These are phyloP conservation scores for Tichodroma muraria DNA, from an alignment of 2,113 vertebrate genomes.

Conservation along the genomic window DNA sequence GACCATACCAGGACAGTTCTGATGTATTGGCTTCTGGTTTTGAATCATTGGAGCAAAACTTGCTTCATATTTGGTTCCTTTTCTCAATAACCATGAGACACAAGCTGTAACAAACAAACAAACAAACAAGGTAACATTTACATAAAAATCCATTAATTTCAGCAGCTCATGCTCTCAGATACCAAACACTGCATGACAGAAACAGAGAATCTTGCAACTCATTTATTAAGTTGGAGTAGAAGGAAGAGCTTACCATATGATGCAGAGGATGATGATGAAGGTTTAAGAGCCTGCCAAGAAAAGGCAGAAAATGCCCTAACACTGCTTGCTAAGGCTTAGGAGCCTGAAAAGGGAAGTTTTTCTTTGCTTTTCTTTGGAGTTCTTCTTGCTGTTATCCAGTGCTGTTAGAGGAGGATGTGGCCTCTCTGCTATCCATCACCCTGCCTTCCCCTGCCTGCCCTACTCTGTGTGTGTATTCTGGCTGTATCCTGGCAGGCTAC, in stretches of 20 bases:
- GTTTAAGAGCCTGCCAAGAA: background rate
- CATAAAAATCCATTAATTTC: background rate
- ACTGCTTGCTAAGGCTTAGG: background rate
- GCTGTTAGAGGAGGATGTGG: background rate
- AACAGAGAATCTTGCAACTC: background rate
- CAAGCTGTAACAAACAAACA: background rate
- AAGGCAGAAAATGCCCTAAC: background rate
- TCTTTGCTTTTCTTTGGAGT: too few species aligned
- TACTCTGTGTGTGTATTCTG: background rate
- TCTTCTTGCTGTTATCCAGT: background rate
- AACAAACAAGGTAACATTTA: background rate
- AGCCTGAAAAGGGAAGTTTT: background rate
- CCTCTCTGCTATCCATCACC: background rate
- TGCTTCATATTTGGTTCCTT: background rate
- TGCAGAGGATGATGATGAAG: background rate
- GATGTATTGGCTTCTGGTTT: background rate
- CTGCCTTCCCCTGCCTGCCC: background rate
- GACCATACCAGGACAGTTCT: fast-evolving
- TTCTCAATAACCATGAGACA: background rate
- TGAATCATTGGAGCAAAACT: background rate
- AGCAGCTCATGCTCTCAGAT: background rate
- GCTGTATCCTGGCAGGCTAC: background rate
- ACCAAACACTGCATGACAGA: background rate
- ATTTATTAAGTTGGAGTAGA: background rate
- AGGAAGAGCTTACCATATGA: background rate